Evolutionary conservation across 2,888 invertebrate species (phyloP).

Genomic region (Drosophila pseudotalamancana): DNA sequence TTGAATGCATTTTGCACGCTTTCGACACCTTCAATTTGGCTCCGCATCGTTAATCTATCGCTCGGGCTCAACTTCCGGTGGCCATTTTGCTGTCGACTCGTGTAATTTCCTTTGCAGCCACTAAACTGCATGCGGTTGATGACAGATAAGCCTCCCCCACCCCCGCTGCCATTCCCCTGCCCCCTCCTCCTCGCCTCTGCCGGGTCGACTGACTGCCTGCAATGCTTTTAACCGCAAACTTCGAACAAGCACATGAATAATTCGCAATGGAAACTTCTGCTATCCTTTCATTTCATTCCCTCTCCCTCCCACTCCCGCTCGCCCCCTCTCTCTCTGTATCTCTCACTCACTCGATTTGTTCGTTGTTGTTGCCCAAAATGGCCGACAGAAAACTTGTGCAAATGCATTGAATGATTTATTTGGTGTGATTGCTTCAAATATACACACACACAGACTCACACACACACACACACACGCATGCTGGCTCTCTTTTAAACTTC

Average conservation of each 20-base stretch:
- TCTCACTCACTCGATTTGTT: neutral
- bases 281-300: conserved; percentile 16
- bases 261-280: conserved; percentile 52
- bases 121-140: conserved; percentile 78
- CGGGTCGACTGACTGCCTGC: too few species aligned
- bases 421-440: conserved; percentile 73
- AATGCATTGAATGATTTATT: conserved; percentile 78
- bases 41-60: conserved; percentile 3
- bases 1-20: conserved; percentile 9
- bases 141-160: conserved; percentile 58
- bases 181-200: too few species aligned
- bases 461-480: neutral
- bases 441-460: conserved; percentile 22
- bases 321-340: neutral
- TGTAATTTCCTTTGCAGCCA: conserved; percentile 71
- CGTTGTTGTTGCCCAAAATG: conserved; percentile 55
- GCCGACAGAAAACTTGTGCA: conserved; percentile 56
- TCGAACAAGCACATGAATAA: conserved; percentile 63
- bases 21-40: conserved; percentile 44
- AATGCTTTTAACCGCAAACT: conserved; percentile 47
- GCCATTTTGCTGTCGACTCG: conserved; percentile 53
- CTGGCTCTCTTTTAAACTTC: conserved; percentile 1
- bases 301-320: neutral
- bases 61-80: conserved; percentile 39
- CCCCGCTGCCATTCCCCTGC: neutral